phyloP scores from a whole-genome alignment of 2,888 invertebrate species.

The Diarsia dahlii region DNA sequence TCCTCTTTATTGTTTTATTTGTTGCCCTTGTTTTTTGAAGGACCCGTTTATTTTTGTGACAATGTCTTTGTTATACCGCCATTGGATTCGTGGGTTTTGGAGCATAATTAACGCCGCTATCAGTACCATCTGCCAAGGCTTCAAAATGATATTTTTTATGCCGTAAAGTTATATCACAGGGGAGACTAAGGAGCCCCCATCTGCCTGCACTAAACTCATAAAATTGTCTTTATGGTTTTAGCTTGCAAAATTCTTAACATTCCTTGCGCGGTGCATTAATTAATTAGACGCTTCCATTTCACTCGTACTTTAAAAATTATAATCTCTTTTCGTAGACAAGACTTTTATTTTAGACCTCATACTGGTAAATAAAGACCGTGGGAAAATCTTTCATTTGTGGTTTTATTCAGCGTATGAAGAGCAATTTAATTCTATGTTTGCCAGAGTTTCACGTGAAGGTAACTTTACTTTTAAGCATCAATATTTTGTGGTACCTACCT shows the following conservation, averaged over 20 bases:
- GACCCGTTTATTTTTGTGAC: slow-evolving; percentile 69
- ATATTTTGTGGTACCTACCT: background rate
- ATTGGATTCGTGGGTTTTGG: slow-evolving; percentile 63
- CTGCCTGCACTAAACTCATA: slow-evolving; percentile 13
- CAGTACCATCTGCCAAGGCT: slow-evolving; percentile 63
- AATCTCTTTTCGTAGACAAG: background rate
- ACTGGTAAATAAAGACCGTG: background rate
- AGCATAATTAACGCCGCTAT: slow-evolving; percentile 69
- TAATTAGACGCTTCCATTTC: background rate
- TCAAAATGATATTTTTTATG: slow-evolving; percentile 45
- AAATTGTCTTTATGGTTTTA: background rate
- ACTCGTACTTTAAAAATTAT: background rate
- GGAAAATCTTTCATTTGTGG: background rate
- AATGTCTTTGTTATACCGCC: slow-evolving; percentile 74
- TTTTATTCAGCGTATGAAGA: background rate
- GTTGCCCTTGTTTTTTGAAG: slow-evolving; percentile 68
- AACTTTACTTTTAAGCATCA: background rate
- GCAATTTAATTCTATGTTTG: background rate
- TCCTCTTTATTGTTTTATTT: slow-evolving; percentile 77
- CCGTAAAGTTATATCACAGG: slow-evolving; percentile 33
- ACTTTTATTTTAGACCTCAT: background rate
- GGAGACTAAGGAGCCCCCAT: slow-evolving; percentile 1
- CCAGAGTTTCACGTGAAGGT: background rate
- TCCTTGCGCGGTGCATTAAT: background rate
- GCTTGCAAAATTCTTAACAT: slow-evolving; percentile 8